Conservation (phyloP, 1,140 invertebrate genomes). For the Augochlora pura region DNA sequence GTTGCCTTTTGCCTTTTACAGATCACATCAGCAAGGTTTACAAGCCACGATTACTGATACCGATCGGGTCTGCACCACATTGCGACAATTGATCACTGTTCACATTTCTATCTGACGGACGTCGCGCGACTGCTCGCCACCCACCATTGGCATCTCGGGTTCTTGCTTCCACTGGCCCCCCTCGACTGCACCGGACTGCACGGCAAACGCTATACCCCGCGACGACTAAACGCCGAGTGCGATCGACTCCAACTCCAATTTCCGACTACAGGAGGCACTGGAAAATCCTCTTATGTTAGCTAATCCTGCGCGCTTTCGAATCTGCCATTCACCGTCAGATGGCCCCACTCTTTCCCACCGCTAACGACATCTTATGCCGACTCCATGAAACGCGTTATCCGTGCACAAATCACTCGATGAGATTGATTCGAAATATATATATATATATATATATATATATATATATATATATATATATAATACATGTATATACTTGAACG, state of each 20-base stretch:
- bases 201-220: slow-evolving; percentile 10
- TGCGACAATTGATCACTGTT: slow-evolving; percentile 21
- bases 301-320: too few species aligned
- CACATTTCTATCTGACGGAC: slow-evolving; percentile 16
- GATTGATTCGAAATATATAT: too few species aligned
- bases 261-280: slow-evolving; percentile 3
- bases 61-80: slow-evolving; percentile 25
- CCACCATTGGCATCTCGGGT: slow-evolving; percentile 15
- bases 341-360: background rate
- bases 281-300: slow-evolving; percentile 12
- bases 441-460: too few species aligned
- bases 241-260: background rate
- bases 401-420: too few species aligned
- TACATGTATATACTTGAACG: too few species aligned
- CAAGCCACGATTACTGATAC: background rate
- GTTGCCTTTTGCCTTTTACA: slow-evolving; percentile 14
- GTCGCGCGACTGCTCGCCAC: slow-evolving; percentile 24
- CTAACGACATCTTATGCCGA: background rate
- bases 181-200: slow-evolving; percentile 30
- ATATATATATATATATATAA: too few species aligned
- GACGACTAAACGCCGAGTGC: slow-evolving; percentile 22
- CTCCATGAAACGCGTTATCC: too few species aligned
- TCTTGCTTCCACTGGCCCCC: slow-evolving; percentile 14
- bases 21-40: slow-evolving; percentile 25
- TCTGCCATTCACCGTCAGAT: background rate